phyloP scores from a whole-genome alignment of 2,113 vertebrate genomes.

The Cygnus buccinator region DNA sequence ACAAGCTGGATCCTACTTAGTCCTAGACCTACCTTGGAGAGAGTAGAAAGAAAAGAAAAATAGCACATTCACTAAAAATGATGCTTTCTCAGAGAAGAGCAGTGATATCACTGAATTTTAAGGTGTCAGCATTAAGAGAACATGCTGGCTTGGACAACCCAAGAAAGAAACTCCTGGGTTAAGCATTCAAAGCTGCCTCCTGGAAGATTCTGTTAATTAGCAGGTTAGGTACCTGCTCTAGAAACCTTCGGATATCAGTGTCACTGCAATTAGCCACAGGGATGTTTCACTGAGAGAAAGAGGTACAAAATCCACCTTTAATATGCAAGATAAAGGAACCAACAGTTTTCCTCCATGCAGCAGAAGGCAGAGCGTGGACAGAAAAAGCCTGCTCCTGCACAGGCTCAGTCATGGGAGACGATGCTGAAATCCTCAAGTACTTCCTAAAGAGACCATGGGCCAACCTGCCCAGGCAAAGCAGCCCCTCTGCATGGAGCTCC shows the following conservation, averaged over 20 bases:
- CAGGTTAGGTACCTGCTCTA: not conserved
- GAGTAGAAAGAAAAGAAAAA: no score
- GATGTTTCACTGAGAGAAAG: not conserved
- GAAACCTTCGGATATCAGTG: not conserved
- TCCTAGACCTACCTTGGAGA: not conserved
- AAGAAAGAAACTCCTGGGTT: not conserved
- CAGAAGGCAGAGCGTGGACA: not conserved
- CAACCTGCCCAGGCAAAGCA: not conserved
- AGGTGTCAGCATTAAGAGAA: not conserved
- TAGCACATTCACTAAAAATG: no score
- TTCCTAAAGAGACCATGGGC: no score
- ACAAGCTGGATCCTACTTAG: not conserved
- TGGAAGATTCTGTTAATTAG: not conserved
- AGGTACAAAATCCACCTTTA: not conserved
- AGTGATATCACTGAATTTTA: not conserved
- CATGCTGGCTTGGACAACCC: rapidly evolving
- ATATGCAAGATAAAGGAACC: not conserved
- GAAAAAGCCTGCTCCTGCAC: not conserved
- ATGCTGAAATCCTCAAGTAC: not conserved
- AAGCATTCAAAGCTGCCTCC: not conserved
- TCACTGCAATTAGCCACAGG: not conserved
- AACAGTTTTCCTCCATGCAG: not conserved
- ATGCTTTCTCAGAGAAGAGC: not conserved
- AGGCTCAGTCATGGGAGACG: rapidly evolving
- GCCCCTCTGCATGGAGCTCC: not conserved